phyloP scores from a whole-genome alignment of 2,888 invertebrate genomes.

The Hyposoter didymator region DNA sequence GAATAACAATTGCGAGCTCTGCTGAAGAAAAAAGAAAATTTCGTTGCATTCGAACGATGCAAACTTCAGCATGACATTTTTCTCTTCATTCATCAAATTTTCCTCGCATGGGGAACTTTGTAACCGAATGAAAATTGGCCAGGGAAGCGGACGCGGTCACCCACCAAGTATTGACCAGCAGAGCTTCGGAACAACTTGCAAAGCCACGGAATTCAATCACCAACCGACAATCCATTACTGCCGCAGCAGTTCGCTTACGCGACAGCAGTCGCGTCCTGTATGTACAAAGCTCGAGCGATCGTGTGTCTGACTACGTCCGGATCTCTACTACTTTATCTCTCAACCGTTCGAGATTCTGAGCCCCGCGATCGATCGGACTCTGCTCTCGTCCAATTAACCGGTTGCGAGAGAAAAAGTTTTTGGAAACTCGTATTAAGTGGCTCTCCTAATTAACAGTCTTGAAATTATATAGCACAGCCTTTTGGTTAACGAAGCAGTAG shows the following conservation, averaged over 20 bases:
- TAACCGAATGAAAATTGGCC: background rate
- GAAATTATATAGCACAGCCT: background rate
- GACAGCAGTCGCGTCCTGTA: background rate
- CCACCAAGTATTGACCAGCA: background rate
- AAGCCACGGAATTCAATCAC: background rate
- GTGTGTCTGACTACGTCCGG: background rate
- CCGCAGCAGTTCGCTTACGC: background rate
- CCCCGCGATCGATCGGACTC: constrained; percentile 1
- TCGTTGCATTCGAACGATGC: too few relatives aligned
- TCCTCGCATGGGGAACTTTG: background rate
- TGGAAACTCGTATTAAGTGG: constrained; percentile 20
- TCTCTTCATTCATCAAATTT: background rate
- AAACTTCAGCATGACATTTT: background rate
- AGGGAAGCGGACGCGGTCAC: too few relatives aligned
- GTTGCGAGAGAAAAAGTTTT: constrained; percentile 14
- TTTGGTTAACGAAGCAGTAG: constrained; percentile 24
- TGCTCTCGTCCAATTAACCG: constrained; percentile 39
- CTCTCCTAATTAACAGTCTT: constrained; percentile 23
- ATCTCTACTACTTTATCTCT: background rate
- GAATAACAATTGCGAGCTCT: too few relatives aligned
- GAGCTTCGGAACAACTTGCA: background rate
- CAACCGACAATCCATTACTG: background rate
- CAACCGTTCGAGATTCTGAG: background rate
- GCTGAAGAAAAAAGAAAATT: too few relatives aligned
- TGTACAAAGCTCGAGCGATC: background rate